These are phyloP conservation scores for Campylomormyrus tamandua DNA, from an alignment of 2,113 vertebrate species.

Conservation along the genomic window DNA sequence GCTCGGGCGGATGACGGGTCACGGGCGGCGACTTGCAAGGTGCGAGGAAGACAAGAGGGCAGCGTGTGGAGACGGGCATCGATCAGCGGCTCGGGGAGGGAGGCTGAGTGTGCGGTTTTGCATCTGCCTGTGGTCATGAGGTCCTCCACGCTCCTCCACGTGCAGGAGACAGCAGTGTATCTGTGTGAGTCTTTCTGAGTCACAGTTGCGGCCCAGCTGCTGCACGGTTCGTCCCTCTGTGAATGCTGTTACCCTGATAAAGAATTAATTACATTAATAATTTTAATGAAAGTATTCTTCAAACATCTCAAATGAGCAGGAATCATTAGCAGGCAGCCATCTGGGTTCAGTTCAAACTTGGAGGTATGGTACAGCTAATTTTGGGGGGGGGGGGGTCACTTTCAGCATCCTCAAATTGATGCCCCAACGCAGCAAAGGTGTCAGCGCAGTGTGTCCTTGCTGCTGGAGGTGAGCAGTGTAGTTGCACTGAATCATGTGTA, in stretches of 20 bases:
- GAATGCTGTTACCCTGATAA: background rate
- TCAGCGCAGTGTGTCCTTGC: background rate
- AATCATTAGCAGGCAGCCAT: background rate
- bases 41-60: background rate
- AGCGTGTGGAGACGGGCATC: background rate
- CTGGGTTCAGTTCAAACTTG: background rate
- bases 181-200: background rate
- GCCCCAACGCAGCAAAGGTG: background rate
- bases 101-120: background rate
- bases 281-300: background rate
- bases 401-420: background rate
- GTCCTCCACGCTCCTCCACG: background rate
- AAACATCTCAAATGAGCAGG: background rate
- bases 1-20: constrained; percentile 1
- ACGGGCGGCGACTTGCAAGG: background rate
- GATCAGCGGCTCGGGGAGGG: background rate
- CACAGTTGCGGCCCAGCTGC: background rate
- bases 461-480: background rate
- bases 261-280: background rate
- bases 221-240: background rate
- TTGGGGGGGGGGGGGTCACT: background rate
- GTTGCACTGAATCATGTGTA: background rate
- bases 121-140: background rate
- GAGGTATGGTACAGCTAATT: background rate
- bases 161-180: background rate